Base-by-base conservation (phyloP, 2,888 invertebrate species). In the Papilio elwesi region DNA sequence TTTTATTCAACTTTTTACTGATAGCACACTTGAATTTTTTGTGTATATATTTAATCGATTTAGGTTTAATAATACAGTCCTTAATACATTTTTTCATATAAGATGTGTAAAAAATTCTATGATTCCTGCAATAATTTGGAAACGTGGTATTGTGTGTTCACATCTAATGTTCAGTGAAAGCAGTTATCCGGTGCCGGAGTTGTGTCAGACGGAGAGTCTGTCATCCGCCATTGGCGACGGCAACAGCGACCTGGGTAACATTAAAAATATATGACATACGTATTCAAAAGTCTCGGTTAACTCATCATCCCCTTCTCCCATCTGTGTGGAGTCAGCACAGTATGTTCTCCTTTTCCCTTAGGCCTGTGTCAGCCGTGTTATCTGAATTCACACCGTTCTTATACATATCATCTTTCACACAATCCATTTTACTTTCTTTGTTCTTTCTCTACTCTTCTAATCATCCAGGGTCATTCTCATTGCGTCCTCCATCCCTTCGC, bases 201-300 rank as follows among this genome's bases (percentile, higher is more conserved):
- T 69, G 63, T 74, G 91, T 92, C 92, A 92, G 75, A 88, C 92
- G 64, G 87, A 83, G 74, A 90, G 83, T 71, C 88, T 84, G 38
- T 83, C 86, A 76, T 89, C 90, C 76, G 83, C 80, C 85, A 89
- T 85, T n/a, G 89, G 88, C 62, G 91, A 86, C 55, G 90, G 90
- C 70, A 91, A 85, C 79, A 93, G 86, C 55, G 92, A 92, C 77
- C 92, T 92, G 87, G 76, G 86, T 86, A 76, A 77, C 80, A 26
- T 26, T 2, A 26, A 71, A 43, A 12, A 13, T 5, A 51, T 48
- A 48, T 10, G 11, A 5, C 47, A 48, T 26, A 26, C 26, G 26
- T 26, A 2, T 26, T 26, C 1, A 1, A 26, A 26, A 26, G 26
- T 26, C 26, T 26, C 26, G 26, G 26, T 26, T 2, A 26, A 26